Base-by-base conservation (phyloP, 2,888 invertebrate genomes). In the Noctua janthina region DNA sequence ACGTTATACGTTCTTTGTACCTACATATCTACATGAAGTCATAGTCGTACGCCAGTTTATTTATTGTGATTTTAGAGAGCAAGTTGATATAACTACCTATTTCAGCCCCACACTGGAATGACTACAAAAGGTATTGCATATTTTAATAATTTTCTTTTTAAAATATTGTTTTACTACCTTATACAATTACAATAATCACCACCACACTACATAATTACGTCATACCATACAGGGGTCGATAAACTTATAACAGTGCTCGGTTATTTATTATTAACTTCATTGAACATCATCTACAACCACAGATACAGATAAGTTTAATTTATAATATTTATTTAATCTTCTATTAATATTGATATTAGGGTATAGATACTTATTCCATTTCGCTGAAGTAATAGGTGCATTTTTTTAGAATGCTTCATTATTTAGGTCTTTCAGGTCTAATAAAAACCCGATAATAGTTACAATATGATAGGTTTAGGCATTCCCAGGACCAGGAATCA, bases 221-320 rank as follows among this genome's bases (percentile, higher is more conserved):
- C 62, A 69, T 49, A 51, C 46, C 35, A 29, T 23, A 54, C 46
- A 75, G n/a, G 29, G 69, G 83, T 82, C 83, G 70, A 64, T 66
- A 43, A 76, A 76, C 82, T 81, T 49, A 62, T 80, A 43, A 51
- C 54, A 74, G 68, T 46, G 51, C 54, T 54, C 46, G 17, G 39
- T 68, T 69, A 81, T 73, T 80, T 82, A 82, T 74, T 82, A 74
- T 62, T 68, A 68, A 74, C 68, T 68, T 46, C 54, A 74, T 72
- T 72, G 67, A 69, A 62, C 62, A 62, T 64, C 46, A 23, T 49
- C 15, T 82, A 49, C 15, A 49, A 71, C 49, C 23, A 69, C 13
- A 54, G 17, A 56, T 43, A 64, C 23, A 5, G 39, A 39, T 39
- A 43, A 43, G 17, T 64, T 59, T 46, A 29, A 35, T 80, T 62